These are phyloP conservation scores for Tipula unca DNA, from an alignment of 2,888 invertebrate genomes.

Conservation along the genomic window DNA sequence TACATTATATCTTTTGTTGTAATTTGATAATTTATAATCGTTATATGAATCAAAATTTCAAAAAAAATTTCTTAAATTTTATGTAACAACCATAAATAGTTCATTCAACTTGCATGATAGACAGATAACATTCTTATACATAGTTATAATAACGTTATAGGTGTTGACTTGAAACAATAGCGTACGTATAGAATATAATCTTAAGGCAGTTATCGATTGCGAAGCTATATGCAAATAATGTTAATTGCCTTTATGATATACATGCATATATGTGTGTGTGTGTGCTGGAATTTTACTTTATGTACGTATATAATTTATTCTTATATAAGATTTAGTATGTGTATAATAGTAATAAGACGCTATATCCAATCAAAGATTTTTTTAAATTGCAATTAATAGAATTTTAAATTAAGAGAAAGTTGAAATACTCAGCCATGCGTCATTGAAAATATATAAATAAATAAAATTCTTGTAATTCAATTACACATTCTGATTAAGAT, in stretches of 20 bases:
- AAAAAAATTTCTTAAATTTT: neutral
- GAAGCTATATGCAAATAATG: neutral
- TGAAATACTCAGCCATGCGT: neutral
- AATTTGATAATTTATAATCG: neutral
- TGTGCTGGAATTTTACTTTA: neutral
- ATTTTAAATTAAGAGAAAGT: slow-evolving; percentile 8
- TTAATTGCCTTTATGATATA: neutral
- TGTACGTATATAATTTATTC: too few relatives aligned
- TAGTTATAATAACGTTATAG: neutral
- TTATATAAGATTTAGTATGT: too few relatives aligned
- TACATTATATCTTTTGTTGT: neutral
- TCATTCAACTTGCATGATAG: neutral
- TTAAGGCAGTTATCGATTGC: neutral
- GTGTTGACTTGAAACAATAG: neutral
- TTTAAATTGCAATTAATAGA: neutral
- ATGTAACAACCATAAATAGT: neutral
- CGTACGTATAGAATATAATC: neutral
- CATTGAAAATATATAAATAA: neutral
- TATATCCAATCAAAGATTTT: neutral
- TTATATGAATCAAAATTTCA: neutral
- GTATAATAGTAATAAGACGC: neutral
- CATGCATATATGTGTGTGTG: neutral
- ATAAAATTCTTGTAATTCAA: neutral
- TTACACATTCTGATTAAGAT: neutral
- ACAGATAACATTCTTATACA: neutral